Evolutionary conservation across 2,797 vertebrate species (phyloP), one percentile per base, ranked within the genome.

Genomic region (Pelobates cultripes): DNA sequence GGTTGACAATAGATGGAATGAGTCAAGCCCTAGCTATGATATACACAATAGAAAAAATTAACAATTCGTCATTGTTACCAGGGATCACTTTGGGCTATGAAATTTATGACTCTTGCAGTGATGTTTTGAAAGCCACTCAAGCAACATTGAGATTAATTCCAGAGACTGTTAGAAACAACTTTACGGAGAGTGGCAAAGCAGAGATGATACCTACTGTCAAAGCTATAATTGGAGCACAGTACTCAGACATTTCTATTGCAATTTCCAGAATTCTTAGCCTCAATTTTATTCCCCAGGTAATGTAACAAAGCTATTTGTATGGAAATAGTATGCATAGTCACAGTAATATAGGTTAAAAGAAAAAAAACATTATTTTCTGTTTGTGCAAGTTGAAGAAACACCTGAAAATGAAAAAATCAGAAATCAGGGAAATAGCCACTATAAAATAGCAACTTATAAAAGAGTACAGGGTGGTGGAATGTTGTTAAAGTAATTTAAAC

Each of bases 201-300:
- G 17, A 78, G 44, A 66, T 70, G 67, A 70, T 66, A 45, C 81
- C 85, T 2, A 43, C 45, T 14, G 74, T 81, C 8, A 57, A 80
- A 13, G 85, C 66, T 5, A 74, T 85, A 9, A 60, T 85, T 5
- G 85, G 85, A 28, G 77, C 75, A 13, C 12, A 6, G 15, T 53
- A 13, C 44, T 84, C 85, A 2, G 75, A 80, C 4, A 42, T 77
- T 41, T 80, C 78, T 3, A 4, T 75, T 68, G 6, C 75, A 40
- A 55, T 81, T 3, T 44, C 78, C n/a, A 80, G 55, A 40, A 10
- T 85, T 45, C 41, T 85, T 14, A 84, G 70, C 61, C 66, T 77
- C 10, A 63, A 70, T 13, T 79, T 74, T 43, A 84, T 85, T 53
- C 85, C 85, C 5, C 63, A 80, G 78, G 85, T 85, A 84, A 45